Evolutionary conservation across 2,888 invertebrate genomes (phyloP).

Genomic region (Nymphalis c-album): DNA sequence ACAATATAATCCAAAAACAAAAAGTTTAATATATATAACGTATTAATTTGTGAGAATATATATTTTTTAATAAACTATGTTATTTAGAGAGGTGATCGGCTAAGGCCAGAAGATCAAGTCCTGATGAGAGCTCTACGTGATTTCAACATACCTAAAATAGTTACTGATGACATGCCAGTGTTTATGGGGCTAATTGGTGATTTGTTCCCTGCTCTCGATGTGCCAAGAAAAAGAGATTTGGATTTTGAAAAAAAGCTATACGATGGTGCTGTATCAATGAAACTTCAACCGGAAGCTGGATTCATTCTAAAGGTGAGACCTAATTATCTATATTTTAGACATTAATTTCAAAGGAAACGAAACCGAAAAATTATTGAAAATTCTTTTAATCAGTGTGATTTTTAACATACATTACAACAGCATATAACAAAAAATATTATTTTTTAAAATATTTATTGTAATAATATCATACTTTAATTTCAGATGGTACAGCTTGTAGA

Average conservation of each 20-base stretch:
- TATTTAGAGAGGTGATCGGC: conserved; percentile 85
- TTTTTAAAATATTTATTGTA: not conserved
- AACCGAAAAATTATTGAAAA: too few relatives aligned
- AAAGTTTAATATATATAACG: too few relatives aligned
- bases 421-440: too few relatives aligned
- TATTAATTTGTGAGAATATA: too few relatives aligned
- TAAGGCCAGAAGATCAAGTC: conserved; percentile 94
- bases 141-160: conserved; percentile 96
- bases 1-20: too few relatives aligned
- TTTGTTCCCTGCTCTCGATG: conserved; percentile 94
- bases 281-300: conserved; percentile 94
- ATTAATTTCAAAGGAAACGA: too few relatives aligned
- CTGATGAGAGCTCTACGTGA: conserved; percentile 96
- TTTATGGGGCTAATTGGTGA: conserved; percentile 97
- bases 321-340: not conserved
- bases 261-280: conserved; percentile 89
- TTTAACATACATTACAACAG: not conserved
- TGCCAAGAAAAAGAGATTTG: conserved; percentile 91
- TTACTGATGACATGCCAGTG: conserved; percentile 94
- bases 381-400: not conserved
- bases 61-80: not conserved
- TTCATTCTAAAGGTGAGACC: conserved; percentile 86
- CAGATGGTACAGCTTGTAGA: conserved; percentile 96
- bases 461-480: conserved; percentile 29
- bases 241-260: conserved; percentile 92